Evolutionary conservation across 2,113 vertebrate genomes (phyloP).

Genomic region (Ia io): DNA sequence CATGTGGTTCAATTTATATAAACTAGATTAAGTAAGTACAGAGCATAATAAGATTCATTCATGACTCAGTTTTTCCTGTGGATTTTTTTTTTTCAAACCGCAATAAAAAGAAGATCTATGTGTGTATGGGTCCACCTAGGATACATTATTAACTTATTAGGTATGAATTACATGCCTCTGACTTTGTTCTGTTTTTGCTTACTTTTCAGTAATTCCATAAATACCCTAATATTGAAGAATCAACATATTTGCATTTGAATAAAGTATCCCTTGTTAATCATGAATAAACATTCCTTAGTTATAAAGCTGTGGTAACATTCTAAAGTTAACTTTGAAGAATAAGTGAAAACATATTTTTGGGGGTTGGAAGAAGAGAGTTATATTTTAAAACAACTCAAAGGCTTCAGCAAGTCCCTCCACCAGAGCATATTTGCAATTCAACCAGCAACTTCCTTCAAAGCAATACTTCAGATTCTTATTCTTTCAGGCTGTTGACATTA

Average conservation of each 20-base stretch:
- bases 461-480: conserved; percentile 52
- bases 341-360: conserved; percentile 75
- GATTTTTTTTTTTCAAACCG: conserved; percentile 36
- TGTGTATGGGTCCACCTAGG: conserved; percentile 48
- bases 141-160: conserved; percentile 74
- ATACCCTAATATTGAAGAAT: conserved; percentile 66
- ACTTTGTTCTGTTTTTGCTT: conserved; percentile 67
- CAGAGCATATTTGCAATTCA: conserved; percentile 61
- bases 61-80: conserved; percentile 64
- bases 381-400: conserved; percentile 67
- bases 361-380: conserved; percentile 54
- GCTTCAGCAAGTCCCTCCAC: conserved; percentile 22
- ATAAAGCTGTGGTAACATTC: conserved; percentile 68
- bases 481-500: conserved; percentile 62
- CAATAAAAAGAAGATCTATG: conserved; percentile 74
- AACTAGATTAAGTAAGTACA: conserved; percentile 61
- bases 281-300: conserved; percentile 57
- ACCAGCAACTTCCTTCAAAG: conserved; percentile 55
- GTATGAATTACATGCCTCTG: conserved; percentile 69
- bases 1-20: conserved; percentile 72
- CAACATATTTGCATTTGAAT: conserved; percentile 69
- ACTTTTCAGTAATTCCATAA: conserved; percentile 68
- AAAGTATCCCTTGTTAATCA: conserved; percentile 65
- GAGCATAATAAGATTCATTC: conserved; percentile 61
- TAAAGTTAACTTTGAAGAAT: conserved; percentile 68